A percentile compares a stretch with the other conserved stretches of the same genome.
These are phyloP conservation scores for Butastur rufipennis DNA, from an alignment of 2,113 vertebrate genomes.

Conservation along the genomic window DNA sequence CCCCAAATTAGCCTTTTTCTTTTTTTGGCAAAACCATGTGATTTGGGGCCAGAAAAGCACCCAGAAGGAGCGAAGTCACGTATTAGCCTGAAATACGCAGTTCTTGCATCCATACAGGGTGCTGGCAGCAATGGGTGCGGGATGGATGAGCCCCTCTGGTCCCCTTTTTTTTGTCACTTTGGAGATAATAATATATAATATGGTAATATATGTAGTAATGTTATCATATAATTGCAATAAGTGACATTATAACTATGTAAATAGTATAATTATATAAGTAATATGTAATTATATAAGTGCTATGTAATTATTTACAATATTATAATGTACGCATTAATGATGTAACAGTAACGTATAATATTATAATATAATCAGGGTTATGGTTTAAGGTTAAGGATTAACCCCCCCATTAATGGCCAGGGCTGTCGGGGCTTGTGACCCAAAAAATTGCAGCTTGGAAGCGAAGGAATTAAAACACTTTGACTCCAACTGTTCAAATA, in stretches of 20 bases:
- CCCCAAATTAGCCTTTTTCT: accelerated
- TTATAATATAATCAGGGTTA: background rate
- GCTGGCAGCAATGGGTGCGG: accelerated
- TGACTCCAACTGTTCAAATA: background rate
- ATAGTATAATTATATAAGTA: background rate
- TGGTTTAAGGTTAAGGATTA: background rate
- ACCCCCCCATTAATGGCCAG: background rate
- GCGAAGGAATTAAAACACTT: background rate
- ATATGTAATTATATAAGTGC: background rate
- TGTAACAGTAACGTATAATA: background rate
- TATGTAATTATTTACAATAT: background rate
- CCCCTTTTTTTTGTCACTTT: background rate
- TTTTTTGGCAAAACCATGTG: accelerated
- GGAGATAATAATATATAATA: background rate
- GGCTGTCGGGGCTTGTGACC: background rate
- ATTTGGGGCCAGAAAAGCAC: background rate
- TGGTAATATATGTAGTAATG: background rate
- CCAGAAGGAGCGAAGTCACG: background rate
- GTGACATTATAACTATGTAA: background rate
- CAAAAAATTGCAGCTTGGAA: background rate
- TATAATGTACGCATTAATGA: background rate
- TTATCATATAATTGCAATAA: background rate
- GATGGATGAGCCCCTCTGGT: background rate
- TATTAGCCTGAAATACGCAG: background rate
- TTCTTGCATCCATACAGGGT: accelerated